Percentiles rank a stretch among this genome's conserved stretches.
phyloP scores from a whole-genome alignment of 2,888 invertebrate species.

The Drosophila paramelanica region DNA sequence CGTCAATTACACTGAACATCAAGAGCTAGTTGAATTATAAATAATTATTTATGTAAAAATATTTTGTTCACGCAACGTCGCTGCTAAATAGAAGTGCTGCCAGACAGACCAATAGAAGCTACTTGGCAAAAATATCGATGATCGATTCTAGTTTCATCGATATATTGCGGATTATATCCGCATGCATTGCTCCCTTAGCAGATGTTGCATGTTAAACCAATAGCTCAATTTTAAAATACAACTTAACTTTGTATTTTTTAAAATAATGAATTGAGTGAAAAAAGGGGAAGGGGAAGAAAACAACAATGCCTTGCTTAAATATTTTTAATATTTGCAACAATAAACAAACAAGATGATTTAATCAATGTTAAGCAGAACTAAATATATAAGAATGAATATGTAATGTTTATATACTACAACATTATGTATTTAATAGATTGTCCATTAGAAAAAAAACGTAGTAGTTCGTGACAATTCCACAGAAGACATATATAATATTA shows the following conservation, averaged over 20 bases:
- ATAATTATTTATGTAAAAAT: slow-evolving; percentile 74
- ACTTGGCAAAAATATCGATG: slow-evolving; percentile 12
- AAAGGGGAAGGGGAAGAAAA: too few relatives aligned
- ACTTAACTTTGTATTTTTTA: too few relatives aligned
- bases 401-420: background rate
- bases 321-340: too few relatives aligned
- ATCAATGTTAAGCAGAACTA: background rate
- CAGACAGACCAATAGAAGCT: slow-evolving; percentile 29
- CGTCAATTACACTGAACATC: slow-evolving; percentile 54
- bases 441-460: background rate
- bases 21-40: slow-evolving; percentile 54
- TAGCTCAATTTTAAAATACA: background rate
- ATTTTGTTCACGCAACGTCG: slow-evolving; percentile 79
- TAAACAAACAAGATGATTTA: background rate
- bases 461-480: background rate
- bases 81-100: slow-evolving; percentile 63
- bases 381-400: background rate
- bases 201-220: background rate
- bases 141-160: slow-evolving; percentile 7
- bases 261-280: too few relatives aligned
- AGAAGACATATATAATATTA: background rate
- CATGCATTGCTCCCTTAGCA: background rate
- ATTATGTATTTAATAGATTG: background rate
- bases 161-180: background rate
- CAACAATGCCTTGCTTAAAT: too few relatives aligned